Percentiles rank a stretch among this genome's conserved stretches.
phyloP scores from a whole-genome alignment of 2,797 vertebrate genomes.

The Ctenochaetus hawaiiensis region DNA sequence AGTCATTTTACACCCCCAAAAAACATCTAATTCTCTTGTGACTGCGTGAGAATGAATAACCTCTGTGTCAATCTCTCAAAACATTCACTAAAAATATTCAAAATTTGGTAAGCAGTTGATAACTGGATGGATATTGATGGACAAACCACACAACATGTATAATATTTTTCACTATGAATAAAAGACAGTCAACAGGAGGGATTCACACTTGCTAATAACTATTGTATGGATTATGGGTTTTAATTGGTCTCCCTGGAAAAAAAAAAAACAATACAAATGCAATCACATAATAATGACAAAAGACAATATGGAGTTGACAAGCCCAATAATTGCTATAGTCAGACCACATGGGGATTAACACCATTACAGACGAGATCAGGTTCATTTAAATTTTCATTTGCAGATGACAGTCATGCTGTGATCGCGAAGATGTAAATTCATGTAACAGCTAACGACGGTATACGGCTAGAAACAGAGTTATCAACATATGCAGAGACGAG shows the following conservation, averaged over 20 bases:
- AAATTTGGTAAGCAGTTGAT: background rate
- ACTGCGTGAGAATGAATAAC: background rate
- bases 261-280: constrained; percentile 12
- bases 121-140: constrained; percentile 4
- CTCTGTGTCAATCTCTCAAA: constrained; percentile 15
- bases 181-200: background rate
- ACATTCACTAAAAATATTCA: constrained; percentile 6
- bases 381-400: constrained; percentile 28
- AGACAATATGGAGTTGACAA: constrained; percentile 1
- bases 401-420: background rate
- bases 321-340: constrained; percentile 21
- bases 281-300: constrained; percentile 15
- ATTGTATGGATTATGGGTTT: constrained; percentile 1
- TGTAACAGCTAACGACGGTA: background rate
- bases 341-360: constrained; percentile 25
- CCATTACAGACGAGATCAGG: constrained; percentile 10
- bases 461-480: background rate
- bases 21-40: constrained; percentile 29
- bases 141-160: background rate
- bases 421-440: constrained; percentile 1
- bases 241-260: background rate
- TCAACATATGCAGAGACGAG: background rate
- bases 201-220: background rate
- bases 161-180: background rate
- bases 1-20: constrained; percentile 48